Base-by-base conservation (phyloP, 1,140 invertebrate genomes). In the Drosophila saltans region DNA sequence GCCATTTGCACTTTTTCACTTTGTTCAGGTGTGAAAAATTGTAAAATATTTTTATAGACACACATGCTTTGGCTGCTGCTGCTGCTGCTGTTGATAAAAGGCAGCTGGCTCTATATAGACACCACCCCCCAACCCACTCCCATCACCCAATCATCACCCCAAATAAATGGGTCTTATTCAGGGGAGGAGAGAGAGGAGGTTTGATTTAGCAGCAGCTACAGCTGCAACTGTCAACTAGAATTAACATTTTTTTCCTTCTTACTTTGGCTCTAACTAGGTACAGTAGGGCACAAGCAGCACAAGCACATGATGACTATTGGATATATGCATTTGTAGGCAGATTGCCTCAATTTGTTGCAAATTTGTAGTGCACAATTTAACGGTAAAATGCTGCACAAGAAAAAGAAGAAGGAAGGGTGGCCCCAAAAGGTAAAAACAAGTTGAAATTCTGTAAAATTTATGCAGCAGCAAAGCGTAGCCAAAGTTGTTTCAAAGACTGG, bases 401-500 rank as follows among this genome's bases (percentile, higher is more conserved):
- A n/a, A 8, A 24, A 77, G 75, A 81, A 82, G 76, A 77, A 76
- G 80, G 72, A 75, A 78, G 79, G 76, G 78, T 71, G 74, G 58
- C 57, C 85, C 84, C 66, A 81, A 89, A 88, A 89, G 84, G 83
- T 84, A 81, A 89, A 89, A 84, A 89, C 81, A 78, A 80, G 84
- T 72, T 89, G 40, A 36, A 75, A 75, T 80, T 69, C 56, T 82
- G 56, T 62, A 81, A 75, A 89, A 89, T 84, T 81, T 89, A 89
- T 89, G 84, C 84, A 55, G 59, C 66, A 76, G 6, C 33, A 36
- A 30, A 4, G 2, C 28, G 66, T 63, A 70, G 66, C 62, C 62
- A 71, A 72, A 72, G 60, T 76, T 72, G 59, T 75, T 68, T 7
- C 28, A 2, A 36, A 36, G 33, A 36, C 33, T 36, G 3, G 33